phyloP scores from a whole-genome alignment of 2,113 vertebrate species.

The Eclectus roratus region DNA sequence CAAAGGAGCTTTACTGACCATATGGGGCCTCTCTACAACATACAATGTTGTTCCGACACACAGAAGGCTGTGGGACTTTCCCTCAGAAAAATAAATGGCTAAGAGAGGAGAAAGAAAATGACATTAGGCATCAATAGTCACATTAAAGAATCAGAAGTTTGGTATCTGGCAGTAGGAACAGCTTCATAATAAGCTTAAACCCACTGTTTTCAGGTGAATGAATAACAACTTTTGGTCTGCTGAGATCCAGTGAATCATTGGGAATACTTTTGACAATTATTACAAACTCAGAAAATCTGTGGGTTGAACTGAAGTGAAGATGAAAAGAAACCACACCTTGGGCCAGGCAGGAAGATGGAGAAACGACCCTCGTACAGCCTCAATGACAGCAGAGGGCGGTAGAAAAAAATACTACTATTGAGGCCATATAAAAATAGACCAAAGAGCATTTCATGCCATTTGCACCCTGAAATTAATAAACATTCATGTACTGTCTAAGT shows the following conservation, averaged over 20 bases:
- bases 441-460: constrained; percentile 10
- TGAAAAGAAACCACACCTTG: neutral
- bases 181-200: neutral
- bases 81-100: neutral
- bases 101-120: neutral
- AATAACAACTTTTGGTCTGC: neutral
- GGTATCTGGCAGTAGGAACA: neutral
- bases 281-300: neutral
- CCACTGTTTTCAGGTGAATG: neutral
- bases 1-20: neutral
- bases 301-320: neutral
- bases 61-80: neutral
- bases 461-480: constrained; percentile 1
- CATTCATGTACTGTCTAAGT: neutral
- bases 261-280: neutral
- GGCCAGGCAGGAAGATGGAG: neutral
- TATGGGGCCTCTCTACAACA: neutral
- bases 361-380: neutral
- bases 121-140: neutral
- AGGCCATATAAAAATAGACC: constrained; percentile 53
- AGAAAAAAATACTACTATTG: constrained; percentile 11
- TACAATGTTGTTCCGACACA: neutral
- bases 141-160: neutral
- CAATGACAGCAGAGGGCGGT: neutral
- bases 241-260: neutral